phyloP scores from a whole-genome alignment of 2,888 invertebrate genomes.

The Leptopterna dolabrata region DNA sequence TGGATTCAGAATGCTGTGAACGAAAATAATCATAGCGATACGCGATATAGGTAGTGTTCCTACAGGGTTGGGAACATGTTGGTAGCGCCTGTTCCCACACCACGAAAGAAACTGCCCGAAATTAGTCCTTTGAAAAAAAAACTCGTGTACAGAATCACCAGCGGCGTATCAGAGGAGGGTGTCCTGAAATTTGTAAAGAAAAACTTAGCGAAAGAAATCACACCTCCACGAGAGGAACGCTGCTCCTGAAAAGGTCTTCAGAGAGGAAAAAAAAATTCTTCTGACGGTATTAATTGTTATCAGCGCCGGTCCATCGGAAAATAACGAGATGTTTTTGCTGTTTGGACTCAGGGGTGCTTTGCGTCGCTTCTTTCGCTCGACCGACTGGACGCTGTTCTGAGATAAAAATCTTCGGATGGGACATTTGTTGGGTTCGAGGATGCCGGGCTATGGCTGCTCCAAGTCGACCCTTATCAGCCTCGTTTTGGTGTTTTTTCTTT shows the following conservation, averaged over 20 bases:
- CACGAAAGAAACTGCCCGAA: too few relatives aligned
- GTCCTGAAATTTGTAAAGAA: too few relatives aligned
- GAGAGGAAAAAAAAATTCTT: not conserved
- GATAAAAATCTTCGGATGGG: constrained; percentile 8
- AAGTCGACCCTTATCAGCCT: not conserved
- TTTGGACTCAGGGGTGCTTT: not conserved
- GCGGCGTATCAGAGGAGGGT: too few relatives aligned
- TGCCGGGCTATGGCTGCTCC: too few relatives aligned
- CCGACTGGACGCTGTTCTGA: not conserved
- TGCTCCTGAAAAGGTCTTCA: not conserved
- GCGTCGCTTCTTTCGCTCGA: not conserved
- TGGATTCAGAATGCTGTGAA: too few relatives aligned
- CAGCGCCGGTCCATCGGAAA: not conserved
- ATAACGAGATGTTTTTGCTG: constrained; percentile 8
- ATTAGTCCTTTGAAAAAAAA: too few relatives aligned
- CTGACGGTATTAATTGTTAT: not conserved
- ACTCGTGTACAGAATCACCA: too few relatives aligned
- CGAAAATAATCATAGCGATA: too few relatives aligned
- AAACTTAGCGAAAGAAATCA: not conserved
- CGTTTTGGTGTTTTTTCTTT: not conserved
- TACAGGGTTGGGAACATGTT: too few relatives aligned
- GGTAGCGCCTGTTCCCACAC: too few relatives aligned
- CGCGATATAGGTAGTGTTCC: too few relatives aligned
- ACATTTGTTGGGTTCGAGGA: not conserved
- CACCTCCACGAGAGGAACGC: not conserved